Evolutionary conservation across 2,888 invertebrate species (phyloP).

Genomic region (Dione juno): DNA sequence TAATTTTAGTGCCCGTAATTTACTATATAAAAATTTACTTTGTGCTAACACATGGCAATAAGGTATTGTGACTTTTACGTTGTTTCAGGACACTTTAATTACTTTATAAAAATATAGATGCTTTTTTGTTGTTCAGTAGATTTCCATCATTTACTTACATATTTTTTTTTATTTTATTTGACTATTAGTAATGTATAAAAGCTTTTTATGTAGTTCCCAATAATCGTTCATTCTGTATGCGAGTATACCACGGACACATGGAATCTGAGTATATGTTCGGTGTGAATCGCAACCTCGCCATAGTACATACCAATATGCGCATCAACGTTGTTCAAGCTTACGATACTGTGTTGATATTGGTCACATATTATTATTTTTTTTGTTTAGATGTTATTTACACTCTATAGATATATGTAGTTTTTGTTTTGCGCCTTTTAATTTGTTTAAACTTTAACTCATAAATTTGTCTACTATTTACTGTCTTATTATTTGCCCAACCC

Average conservation of each 20-base stretch:
- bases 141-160: not conserved
- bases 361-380: conserved; percentile 49
- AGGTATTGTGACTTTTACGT: conserved; percentile 47
- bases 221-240: too few species aligned
- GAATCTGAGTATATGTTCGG: conserved; percentile 41
- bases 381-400: not conserved
- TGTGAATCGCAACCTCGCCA: conserved; percentile 67
- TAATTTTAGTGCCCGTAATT: conserved; percentile 52
- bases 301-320: conserved; percentile 60
- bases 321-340: conserved; percentile 54
- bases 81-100: conserved; percentile 51
- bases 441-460: too few species aligned
- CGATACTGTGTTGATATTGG: conserved; percentile 62
- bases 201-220: not conserved
- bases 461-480: too few species aligned
- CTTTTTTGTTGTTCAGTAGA: not conserved
- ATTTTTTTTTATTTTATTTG: not conserved
- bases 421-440: not conserved
- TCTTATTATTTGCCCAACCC: too few species aligned
- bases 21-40: conserved; percentile 41
- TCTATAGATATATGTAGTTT: not conserved
- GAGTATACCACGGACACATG: conserved; percentile 52
- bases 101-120: conserved; percentile 48
- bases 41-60: conserved; percentile 46
- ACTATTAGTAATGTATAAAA: not conserved